Conservation (phyloP, 2,797 vertebrate genomes). For the Onychomys leucogaster region DNA sequence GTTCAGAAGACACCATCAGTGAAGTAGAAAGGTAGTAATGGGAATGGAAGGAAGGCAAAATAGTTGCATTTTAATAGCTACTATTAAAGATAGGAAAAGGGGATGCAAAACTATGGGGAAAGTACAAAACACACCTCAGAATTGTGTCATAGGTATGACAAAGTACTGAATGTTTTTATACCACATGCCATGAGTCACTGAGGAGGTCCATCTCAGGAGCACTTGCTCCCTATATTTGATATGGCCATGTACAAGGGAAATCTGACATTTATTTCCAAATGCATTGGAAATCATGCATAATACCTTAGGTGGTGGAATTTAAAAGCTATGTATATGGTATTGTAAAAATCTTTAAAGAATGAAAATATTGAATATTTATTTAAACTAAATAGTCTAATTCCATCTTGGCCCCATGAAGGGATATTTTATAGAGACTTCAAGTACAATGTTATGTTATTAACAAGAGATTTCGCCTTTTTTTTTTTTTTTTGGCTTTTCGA, state of each 20-base stretch:
- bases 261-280: background rate
- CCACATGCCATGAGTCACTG: background rate
- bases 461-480: background rate
- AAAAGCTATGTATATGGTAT: background rate
- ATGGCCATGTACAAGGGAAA: background rate
- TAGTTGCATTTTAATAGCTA: background rate
- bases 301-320: background rate
- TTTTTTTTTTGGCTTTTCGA: too few species aligned
- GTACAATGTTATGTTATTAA: background rate
- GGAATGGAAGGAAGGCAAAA: background rate
- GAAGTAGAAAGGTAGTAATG: background rate
- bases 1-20: background rate
- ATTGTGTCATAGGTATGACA: background rate
- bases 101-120: background rate
- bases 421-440: background rate
- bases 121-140: background rate
- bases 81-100: background rate
- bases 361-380: conserved; percentile 37
- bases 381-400: background rate
- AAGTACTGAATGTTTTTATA: background rate
- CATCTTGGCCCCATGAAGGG: background rate
- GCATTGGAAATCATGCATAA: background rate
- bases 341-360: background rate
- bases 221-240: background rate
- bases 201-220: background rate